These are phyloP conservation scores for Cataglyphis rosenhaueri DNA, from an alignment of 2,888 invertebrate species.

Conservation along the genomic window DNA sequence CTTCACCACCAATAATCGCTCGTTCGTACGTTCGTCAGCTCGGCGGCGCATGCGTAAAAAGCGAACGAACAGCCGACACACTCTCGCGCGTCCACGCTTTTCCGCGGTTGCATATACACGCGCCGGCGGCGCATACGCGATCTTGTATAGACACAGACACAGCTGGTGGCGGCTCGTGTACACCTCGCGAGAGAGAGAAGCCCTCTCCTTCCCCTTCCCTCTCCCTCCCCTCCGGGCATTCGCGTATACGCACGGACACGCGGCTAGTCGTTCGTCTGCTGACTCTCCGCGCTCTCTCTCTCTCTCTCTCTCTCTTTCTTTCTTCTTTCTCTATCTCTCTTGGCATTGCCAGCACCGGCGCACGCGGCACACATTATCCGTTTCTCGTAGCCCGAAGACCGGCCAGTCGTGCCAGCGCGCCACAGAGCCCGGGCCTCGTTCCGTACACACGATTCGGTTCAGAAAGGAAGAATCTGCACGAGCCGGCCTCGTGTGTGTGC, in stretches of 20 bases:
- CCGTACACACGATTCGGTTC: conserved; percentile 74
- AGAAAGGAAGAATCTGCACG: conserved; percentile 59
- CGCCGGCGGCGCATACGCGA: conserved; percentile 15
- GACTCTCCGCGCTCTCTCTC: not conserved
- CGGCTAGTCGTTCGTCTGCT: conserved; percentile 47
- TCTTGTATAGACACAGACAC: conserved; percentile 19
- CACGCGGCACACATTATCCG: conserved; percentile 70
- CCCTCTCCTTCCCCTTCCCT: not conserved
- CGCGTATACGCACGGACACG: conserved; percentile 65
- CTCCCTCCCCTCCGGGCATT: not conserved
- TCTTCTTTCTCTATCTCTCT: not conserved
- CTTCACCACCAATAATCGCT: not conserved
- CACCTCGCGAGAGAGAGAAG: conserved; percentile 42
- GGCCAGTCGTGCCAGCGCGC: conserved; percentile 78
- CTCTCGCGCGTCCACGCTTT: conserved; percentile 31
- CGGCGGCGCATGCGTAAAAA: conserved; percentile 50
- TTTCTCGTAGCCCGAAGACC: conserved; percentile 71
- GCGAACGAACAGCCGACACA: not conserved
- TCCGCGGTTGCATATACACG: conserved; percentile 31
- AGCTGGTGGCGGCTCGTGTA: conserved; percentile 20
- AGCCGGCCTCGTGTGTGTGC: conserved; percentile 80
- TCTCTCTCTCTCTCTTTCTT: not conserved
- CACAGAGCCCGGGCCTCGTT: conserved; percentile 67
- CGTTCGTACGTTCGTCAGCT: conserved; percentile 19
- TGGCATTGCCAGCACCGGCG: conserved; percentile 28